Conservation (phyloP, 2,888 invertebrate genomes). For the Ariolimax columbianus region DNA sequence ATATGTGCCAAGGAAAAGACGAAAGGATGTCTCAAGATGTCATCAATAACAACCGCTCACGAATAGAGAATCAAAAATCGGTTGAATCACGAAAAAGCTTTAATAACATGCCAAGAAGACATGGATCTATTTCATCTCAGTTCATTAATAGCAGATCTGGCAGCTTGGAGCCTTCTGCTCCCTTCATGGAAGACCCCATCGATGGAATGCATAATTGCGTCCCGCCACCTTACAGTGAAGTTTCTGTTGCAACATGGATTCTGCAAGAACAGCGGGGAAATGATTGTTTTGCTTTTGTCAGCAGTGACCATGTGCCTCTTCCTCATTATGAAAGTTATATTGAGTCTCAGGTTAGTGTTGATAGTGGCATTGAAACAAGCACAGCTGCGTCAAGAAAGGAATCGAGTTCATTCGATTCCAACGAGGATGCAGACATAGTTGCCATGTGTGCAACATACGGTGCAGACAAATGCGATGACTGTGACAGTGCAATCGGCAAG, state of each 20-base stretch:
- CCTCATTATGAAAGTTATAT: not conserved
- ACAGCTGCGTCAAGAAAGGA: not conserved
- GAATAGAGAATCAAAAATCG: not conserved
- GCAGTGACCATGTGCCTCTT: not conserved
- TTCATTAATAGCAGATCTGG: not conserved
- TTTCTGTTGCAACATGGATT: slow-evolving; percentile 25
- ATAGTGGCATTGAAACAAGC: not conserved
- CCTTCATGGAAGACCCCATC: not conserved
- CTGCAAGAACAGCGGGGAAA: not conserved
- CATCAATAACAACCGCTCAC: not conserved
- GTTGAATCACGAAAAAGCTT: not conserved
- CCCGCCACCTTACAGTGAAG: not conserved
- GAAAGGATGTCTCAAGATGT: not conserved
- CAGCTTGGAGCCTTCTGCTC: slow-evolving; percentile 23
- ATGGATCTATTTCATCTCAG: not conserved
- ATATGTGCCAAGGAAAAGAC: not conserved
- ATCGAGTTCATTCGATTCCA: not conserved
- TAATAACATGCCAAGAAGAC: not conserved
- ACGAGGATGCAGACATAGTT: not conserved
- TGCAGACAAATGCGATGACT: not conserved
- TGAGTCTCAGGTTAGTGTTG: not conserved
- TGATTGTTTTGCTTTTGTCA: not conserved
- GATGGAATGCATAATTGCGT: not conserved
- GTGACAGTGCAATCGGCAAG: not conserved
- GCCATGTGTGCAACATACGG: not conserved